phyloP scores from a whole-genome alignment of 2,113 vertebrate genomes.

The Sakesphorus luctuosus region DNA sequence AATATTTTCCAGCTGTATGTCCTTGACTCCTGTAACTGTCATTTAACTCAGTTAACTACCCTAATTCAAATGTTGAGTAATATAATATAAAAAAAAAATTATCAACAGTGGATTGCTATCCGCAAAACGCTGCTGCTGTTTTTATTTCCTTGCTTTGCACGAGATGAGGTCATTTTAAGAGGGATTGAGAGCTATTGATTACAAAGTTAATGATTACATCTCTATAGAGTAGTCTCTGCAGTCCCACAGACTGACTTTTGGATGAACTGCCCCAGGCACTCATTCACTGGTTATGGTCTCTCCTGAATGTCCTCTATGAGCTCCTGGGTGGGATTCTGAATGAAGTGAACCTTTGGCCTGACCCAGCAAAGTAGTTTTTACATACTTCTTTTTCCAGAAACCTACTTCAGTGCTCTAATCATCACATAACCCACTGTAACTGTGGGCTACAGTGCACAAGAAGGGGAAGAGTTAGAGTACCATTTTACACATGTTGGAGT shows the following conservation, averaged over 20 bases:
- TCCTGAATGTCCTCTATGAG: neutral
- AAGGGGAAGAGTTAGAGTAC: neutral
- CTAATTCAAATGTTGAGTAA: neutral
- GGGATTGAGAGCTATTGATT: neutral
- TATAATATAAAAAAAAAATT: neutral
- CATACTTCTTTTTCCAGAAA: neutral
- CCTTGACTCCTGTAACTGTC: constrained; percentile 15
- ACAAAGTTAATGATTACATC: neutral
- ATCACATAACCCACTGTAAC: neutral
- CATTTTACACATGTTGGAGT: neutral
- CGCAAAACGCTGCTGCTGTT: neutral
- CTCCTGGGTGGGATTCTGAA: neutral
- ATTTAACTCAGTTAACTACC: neutral
- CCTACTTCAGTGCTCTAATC: neutral
- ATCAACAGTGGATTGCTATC: neutral
- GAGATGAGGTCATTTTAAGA: neutral
- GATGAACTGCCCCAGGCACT: neutral
- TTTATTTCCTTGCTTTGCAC: neutral
- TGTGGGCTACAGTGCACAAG: neutral
- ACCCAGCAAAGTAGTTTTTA: neutral
- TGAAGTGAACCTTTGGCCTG: neutral
- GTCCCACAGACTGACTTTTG: neutral
- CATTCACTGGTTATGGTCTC: rapidly evolving
- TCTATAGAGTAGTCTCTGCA: neutral
- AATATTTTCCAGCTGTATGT: neutral